Conservation (phyloP, 2,113 vertebrate species). For the Gobio gobio region DNA sequence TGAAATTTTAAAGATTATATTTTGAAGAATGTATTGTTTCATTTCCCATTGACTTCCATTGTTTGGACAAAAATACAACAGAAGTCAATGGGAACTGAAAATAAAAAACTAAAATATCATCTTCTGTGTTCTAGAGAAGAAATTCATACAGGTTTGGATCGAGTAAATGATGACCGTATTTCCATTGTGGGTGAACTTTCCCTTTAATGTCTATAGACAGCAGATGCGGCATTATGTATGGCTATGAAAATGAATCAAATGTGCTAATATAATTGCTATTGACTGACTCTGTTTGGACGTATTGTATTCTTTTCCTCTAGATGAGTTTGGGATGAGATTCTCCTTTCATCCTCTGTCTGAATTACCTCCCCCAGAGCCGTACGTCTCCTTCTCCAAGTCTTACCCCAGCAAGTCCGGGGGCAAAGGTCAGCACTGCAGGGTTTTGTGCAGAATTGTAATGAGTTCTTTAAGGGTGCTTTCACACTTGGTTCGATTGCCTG, state of each 20-base stretch:
- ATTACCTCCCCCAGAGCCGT: constrained; percentile 86
- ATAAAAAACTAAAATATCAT: background rate
- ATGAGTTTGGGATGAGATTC: constrained; percentile 88
- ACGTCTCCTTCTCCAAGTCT: constrained; percentile 75
- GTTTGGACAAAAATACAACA: background rate
- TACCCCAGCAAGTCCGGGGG: constrained; percentile 85
- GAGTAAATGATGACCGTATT: background rate
- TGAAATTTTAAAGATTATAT: background rate
- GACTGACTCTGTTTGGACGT: background rate
- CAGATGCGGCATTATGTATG: background rate
- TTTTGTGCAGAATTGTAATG: background rate
- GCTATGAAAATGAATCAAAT: background rate
- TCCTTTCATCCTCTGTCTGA: constrained; percentile 85
- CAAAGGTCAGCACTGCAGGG: constrained; percentile 71
- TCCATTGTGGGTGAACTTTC: background rate
- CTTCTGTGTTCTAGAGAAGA: background rate
- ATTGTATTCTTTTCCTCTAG: constrained; percentile 67
- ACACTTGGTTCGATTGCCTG: too few species aligned
- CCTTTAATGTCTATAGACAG: background rate
- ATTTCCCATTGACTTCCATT: background rate
- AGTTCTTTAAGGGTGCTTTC: background rate
- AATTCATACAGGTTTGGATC: background rate
- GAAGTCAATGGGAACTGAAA: background rate
- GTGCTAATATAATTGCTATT: background rate
- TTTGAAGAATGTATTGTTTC: background rate